These are phyloP conservation scores for Gymnarchus niloticus DNA, from an alignment of 2,113 vertebrate species.

Conservation along the genomic window DNA sequence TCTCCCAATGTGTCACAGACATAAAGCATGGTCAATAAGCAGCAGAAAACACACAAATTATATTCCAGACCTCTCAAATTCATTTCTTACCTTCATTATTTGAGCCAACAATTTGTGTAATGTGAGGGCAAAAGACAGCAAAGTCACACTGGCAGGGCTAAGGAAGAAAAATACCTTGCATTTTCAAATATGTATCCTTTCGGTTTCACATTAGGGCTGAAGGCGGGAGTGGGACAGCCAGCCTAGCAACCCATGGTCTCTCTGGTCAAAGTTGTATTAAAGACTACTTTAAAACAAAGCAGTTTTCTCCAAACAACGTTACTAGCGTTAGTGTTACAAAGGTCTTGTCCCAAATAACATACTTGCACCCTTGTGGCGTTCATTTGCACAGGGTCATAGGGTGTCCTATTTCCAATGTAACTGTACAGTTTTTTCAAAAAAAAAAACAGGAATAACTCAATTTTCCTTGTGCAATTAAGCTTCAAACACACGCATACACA, in stretches of 20 bases:
- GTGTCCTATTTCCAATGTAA: too few relatives aligned
- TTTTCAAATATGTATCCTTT: not conserved
- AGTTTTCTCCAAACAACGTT: too few relatives aligned
- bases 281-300: too few relatives aligned
- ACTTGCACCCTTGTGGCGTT: too few relatives aligned
- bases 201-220: not conserved
- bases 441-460: not conserved
- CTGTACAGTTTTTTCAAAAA: not conserved
- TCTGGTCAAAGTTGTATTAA: not conserved
- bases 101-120: slow-evolving; percentile 62
- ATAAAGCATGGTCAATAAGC: not conserved
- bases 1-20: slow-evolving; percentile 73
- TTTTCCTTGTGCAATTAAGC: too few relatives aligned
- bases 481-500: not conserved
- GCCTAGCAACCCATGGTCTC: too few relatives aligned
- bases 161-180: slow-evolving; percentile 13
- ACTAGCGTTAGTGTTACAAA: too few relatives aligned
- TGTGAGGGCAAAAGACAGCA: slow-evolving; percentile 90
- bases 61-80: too few relatives aligned
- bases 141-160: slow-evolving; percentile 88
- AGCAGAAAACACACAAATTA: not conserved
- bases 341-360: too few relatives aligned
- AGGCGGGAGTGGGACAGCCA: not conserved
- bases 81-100: slow-evolving; percentile 68
- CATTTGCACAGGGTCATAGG: too few relatives aligned